phyloP scores from a whole-genome alignment of 2,113 vertebrate genomes.

The Stegostoma tigrinum region DNA sequence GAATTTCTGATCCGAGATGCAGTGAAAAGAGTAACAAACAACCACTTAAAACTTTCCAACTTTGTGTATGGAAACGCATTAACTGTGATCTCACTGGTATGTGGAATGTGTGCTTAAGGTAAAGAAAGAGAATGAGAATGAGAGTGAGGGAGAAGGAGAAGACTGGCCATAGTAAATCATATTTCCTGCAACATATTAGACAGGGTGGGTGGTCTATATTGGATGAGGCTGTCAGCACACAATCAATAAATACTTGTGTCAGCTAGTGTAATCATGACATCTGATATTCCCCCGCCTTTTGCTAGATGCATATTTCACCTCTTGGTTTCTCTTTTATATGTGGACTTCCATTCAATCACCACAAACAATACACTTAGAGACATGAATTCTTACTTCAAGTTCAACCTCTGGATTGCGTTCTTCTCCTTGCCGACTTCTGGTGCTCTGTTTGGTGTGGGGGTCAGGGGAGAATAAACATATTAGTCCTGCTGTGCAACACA shows the following conservation, averaged over 20 bases:
- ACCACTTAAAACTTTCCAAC: too few species aligned
- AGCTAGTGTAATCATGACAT: not conserved
- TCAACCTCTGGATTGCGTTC: slow-evolving; percentile 91
- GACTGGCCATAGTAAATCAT: not conserved
- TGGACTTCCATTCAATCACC: not conserved
- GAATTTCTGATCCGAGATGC: too few species aligned
- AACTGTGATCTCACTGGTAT: too few species aligned
- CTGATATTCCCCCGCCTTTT: not conserved
- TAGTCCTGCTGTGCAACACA: not conserved
- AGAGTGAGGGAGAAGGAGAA: too few species aligned
- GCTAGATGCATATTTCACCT: not conserved
- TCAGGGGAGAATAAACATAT: slow-evolving; percentile 40
- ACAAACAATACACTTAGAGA: not conserved
- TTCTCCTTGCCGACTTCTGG: slow-evolving; percentile 93
- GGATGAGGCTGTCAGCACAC: not conserved
- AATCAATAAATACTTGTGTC: not conserved
- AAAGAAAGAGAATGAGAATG: too few species aligned
- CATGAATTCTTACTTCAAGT: slow-evolving; percentile 71
- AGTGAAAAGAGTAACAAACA: too few species aligned
- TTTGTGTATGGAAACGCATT: too few species aligned
- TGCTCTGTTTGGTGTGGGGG: slow-evolving; percentile 64
- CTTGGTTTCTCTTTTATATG: not conserved
- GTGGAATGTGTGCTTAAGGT: too few species aligned
- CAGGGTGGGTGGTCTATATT: not conserved
- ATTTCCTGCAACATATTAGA: not conserved